phyloP scores from a whole-genome alignment of 92 coral and sea anemone species.

The Porites divaricata region DNA sequence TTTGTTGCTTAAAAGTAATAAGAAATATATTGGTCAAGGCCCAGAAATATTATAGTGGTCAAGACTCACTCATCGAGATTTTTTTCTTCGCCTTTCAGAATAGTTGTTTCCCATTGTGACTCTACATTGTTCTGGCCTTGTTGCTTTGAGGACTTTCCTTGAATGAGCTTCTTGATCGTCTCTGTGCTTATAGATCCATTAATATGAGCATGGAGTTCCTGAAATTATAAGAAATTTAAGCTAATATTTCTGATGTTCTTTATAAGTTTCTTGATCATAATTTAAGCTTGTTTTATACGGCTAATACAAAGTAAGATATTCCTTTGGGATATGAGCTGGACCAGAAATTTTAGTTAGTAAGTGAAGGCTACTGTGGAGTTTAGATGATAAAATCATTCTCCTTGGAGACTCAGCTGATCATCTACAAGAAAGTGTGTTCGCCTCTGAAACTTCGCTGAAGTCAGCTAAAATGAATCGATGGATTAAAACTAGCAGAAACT shows the following conservation, averaged over 20 bases:
- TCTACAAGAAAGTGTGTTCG: too few relatives aligned
- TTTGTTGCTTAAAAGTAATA: too few relatives aligned
- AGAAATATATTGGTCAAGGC: neutral
- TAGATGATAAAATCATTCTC: too few relatives aligned
- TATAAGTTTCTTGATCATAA: too few relatives aligned
- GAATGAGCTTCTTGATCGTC: constrained; percentile 75
- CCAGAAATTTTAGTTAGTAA: too few relatives aligned
- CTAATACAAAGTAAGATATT: too few relatives aligned
- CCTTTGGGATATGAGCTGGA: too few relatives aligned
- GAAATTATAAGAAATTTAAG: neutral
- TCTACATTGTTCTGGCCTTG: constrained; percentile 36
- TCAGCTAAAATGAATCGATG: neutral
- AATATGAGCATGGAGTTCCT: constrained; percentile 98
- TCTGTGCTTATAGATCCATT: constrained; percentile 91
- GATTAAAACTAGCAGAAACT: neutral
- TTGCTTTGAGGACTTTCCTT: constrained; percentile 37
- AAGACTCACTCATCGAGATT: constrained; percentile 81
- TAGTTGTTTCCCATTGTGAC: constrained; percentile 68
- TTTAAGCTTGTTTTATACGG: too few relatives aligned
- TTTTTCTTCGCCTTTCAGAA: constrained; percentile 60
- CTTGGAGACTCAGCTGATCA: too few relatives aligned
- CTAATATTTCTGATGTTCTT: too few relatives aligned
- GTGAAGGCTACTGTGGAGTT: too few relatives aligned
- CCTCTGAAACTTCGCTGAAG: too few relatives aligned
- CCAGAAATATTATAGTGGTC: neutral